A percentile compares a stretch with the other conserved stretches of the same genome.
Evolutionary conservation across 1,140 invertebrate genomes (phyloP).

Genomic region (Procambarus virginalis): DNA sequence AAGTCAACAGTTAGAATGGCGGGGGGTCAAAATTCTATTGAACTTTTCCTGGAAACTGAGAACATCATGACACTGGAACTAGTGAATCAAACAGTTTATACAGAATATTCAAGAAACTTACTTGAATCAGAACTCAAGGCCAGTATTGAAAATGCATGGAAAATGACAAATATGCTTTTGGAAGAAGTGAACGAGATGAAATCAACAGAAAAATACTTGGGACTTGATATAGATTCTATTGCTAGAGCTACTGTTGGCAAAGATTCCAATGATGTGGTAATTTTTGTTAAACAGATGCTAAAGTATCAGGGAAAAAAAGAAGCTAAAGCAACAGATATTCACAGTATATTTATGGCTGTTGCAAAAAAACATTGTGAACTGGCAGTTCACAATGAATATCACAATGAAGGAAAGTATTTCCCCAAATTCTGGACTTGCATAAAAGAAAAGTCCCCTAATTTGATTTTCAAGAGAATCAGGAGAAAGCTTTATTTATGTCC

Average conservation of each 20-base stretch:
- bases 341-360: not conserved
- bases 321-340: not conserved
- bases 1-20: not conserved
- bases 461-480: not conserved
- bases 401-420: not conserved
- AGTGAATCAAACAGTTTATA: not conserved
- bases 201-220: not conserved
- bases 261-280: not conserved
- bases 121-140: not conserved
- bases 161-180: not conserved
- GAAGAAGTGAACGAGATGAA: not conserved
- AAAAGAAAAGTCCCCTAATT: no score
- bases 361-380: not conserved
- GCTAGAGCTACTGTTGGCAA: not conserved
- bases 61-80: not conserved
- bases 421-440: not conserved
- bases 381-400: no score
- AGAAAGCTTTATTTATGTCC: not conserved
- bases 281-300: not conserved
- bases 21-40: not conserved
- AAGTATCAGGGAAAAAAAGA: not conserved
- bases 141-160: not conserved
- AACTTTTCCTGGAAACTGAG: not conserved
- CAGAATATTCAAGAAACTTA: not conserved
- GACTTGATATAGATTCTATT: not conserved